Evolutionary conservation across 2,888 invertebrate genomes (phyloP), one percentile per base, ranked within the genome.

Genomic region (Polylopha cassiicola): DNA sequence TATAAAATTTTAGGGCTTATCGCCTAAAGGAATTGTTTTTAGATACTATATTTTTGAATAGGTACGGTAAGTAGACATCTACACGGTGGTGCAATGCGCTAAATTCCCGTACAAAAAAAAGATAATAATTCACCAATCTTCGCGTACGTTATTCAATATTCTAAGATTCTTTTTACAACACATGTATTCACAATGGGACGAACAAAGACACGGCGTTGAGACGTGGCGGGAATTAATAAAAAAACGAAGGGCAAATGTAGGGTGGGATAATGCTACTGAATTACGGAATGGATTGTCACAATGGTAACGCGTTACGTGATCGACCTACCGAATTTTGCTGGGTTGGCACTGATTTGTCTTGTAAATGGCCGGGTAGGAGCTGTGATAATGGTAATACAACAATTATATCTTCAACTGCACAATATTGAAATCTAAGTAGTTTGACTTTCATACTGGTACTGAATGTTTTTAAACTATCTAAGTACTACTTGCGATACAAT

Each of bases 151-250:
- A 55, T 50, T 51, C 53, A 47, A 59, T 62, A 70, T 69, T n/a
- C n/a, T n/a, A n/a, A n/a, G n/a, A n/a, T n/a, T n/a, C n/a, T n/a
- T 75, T 70, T 70, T 66, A 71, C 71, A 69, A 71, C 68, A 72
- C 59, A 67, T 64, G 60, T 63, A 68, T 70, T 71, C 67, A 81
- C 78, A 78, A 80, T 77, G 61, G 68, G 63, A 73, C 66, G 75
- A 75, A 78, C 74, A 81, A 80, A 78, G 73, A 63, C 44, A 51
- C 53, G 46, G 44, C 28, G 53, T 50, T 26, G 51, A 62, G 62
- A 82, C 84, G 84, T 80, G 81, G 61, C 46, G 65, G 54, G 84
- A 82, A 82, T 82, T 78, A 73, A 72, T 71, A 73, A 73, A 73
- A 78, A 74, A 62, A 50, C 56, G 59, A 61, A 42, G 67, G 62